phyloP scores from a whole-genome alignment of 2,888 invertebrate genomes.

The Papilio protenor region DNA sequence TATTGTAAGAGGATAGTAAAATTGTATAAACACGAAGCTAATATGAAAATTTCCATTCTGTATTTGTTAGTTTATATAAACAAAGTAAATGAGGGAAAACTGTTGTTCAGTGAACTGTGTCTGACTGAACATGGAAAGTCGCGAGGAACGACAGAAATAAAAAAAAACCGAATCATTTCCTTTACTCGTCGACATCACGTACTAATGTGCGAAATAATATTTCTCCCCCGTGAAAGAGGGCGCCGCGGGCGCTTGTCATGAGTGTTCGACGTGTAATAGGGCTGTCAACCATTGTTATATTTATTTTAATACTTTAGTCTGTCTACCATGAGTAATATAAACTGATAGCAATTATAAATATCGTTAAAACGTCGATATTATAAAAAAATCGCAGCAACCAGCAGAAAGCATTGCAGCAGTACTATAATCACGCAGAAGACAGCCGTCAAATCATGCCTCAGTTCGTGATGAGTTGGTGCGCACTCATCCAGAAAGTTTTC shows the following conservation, averaged over 20 bases:
- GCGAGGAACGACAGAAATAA: constrained; percentile 52
- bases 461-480: too few species aligned
- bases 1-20: not conserved
- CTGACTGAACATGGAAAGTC: constrained; percentile 48
- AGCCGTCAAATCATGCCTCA: not conserved
- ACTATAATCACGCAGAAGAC: too few species aligned
- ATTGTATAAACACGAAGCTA: not conserved
- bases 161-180: constrained; percentile 54
- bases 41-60: not conserved
- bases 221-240: constrained; percentile 61
- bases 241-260: constrained; percentile 63
- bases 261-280: constrained; percentile 49
- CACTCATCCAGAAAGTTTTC: too few species aligned
- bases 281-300: constrained; percentile 37
- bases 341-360: not conserved
- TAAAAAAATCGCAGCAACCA: not conserved
- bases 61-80: constrained; percentile 6
- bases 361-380: not conserved
- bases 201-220: constrained; percentile 75
- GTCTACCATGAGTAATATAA: not conserved
- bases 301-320: not conserved
- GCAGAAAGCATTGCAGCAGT: not conserved
- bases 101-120: constrained; percentile 29
- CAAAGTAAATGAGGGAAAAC: constrained; percentile 25
- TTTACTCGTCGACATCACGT: constrained; percentile 59